These are phyloP conservation scores for Muscicapa striata DNA, from an alignment of 2,797 vertebrate species.

Conservation along the genomic window DNA sequence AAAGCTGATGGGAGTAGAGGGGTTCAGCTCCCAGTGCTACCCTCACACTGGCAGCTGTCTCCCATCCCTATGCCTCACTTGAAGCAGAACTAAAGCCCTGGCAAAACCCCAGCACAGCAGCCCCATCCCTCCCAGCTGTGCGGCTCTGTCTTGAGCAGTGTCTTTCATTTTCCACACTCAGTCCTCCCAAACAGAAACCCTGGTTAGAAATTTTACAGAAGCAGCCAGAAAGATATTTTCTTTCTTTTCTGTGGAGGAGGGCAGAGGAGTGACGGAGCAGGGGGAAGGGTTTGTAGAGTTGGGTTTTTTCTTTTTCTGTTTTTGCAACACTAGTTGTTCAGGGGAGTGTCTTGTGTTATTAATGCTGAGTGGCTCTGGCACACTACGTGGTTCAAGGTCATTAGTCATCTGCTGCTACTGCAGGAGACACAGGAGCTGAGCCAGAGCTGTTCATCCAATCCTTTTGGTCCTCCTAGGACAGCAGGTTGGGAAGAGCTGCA, in stretches of 20 bases:
- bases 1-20: not conserved
- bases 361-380: slow-evolving; percentile 40
- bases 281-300: not conserved
- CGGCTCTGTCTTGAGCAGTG: accelerated
- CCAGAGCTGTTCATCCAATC: not conserved
- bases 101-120: not conserved
- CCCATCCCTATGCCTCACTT: accelerated
- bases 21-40: not conserved
- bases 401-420: not conserved
- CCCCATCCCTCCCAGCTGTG: accelerated
- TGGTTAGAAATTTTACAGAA: not conserved
- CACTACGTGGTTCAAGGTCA: not conserved
- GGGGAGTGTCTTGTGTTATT: slow-evolving; percentile 53
- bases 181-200: not conserved
- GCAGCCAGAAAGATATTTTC: not conserved
- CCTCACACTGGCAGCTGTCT: not conserved
- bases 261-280: not conserved
- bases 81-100: not conserved
- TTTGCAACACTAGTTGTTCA: slow-evolving; percentile 14
- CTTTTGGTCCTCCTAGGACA: not conserved
- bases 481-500: slow-evolving; percentile 5
- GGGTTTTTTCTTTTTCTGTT: not conserved
- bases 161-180: not conserved
- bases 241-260: not conserved
- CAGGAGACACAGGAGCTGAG: not conserved